Evolutionary conservation across 2,797 vertebrate species (phyloP).

Genomic region (Hippocampus kuda): DNA sequence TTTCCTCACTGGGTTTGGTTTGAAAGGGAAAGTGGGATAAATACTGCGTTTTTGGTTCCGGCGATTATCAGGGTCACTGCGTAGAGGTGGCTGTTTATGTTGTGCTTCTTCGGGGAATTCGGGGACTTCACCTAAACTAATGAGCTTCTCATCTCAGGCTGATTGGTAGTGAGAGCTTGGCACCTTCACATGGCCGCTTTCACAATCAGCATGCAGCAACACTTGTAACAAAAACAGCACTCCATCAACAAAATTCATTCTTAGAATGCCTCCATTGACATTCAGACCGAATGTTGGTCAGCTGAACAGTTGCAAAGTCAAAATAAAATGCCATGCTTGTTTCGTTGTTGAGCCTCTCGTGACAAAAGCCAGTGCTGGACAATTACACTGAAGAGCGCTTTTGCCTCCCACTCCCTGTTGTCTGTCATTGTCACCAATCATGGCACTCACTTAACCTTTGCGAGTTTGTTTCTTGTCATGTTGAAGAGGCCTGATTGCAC

Average conservation of each 20-base stretch:
- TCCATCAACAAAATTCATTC: neutral
- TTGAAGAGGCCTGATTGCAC: neutral
- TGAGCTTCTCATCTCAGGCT: neutral
- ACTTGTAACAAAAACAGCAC: neutral
- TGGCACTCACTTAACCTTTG: neutral
- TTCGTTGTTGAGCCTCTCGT: neutral
- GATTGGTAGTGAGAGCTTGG: neutral
- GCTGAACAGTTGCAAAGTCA: neutral
- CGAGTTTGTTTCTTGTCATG: slow-evolving; percentile 1
- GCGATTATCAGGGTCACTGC: neutral
- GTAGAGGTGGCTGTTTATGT: neutral
- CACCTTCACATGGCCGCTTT: neutral
- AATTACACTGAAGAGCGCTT: slow-evolving; percentile 1
- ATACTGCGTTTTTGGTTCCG: neutral
- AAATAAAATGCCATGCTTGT: neutral
- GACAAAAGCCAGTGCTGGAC: neutral
- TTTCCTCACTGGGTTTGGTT: neutral
- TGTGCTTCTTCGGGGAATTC: neutral
- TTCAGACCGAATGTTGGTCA: neutral
- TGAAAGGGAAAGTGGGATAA: neutral
- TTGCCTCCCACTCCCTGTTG: neutral
- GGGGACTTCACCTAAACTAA: neutral
- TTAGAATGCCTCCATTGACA: neutral
- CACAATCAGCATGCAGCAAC: neutral
- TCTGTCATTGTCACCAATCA: slow-evolving; percentile 3